Base-by-base conservation (phyloP, 2,888 invertebrate species). In the Scaptomyza flava region DNA sequence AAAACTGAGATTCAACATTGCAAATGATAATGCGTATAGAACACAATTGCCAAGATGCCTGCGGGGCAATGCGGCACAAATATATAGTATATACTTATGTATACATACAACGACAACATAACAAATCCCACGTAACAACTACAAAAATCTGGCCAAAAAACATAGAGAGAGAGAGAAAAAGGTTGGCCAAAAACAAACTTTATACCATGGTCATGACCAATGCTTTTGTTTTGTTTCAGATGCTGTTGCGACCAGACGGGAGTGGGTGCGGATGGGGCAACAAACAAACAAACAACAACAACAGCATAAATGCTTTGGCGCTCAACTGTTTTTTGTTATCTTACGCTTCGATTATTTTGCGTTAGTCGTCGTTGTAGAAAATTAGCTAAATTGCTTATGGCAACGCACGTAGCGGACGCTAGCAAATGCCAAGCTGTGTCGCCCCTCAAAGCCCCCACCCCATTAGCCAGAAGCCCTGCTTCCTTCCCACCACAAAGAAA, bases 321-420 rank as follows among this genome's bases (percentile, higher is more conserved):
- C 52, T 67, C 64, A 66, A 75, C 74, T 78, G 74, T 68, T 64
- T 64, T 69, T 64, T 68, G 76, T 68, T 79, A 77, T 79, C 84
- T 77, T 83, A 70, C 81, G 74, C 86, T 83, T 86, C 81, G 82
- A 79, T 83, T 86, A 70, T 77, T 83, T 81, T 76, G 76, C 68
- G 71, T 62, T 70, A 72, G 76, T 81, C 77, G 76, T 81, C 77
- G 77, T 77, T 75, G 77, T 70, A 71, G 69, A 78, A 84, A 86
- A 86, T 84, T 86, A 85, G 77, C 87, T 85, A 87, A 89, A 89
- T 87, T 89, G 80, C 89, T 89, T 87, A 85, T 85, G 89, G 89
- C 87, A 89, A 87, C 81, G 83, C 87, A 88, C 89, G 88, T 89
- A 83, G 66, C 72, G 65, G 65, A 51, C 67, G 62, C 70, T 60